Evolutionary conservation across 2,797 vertebrate genomes (phyloP).

Genomic region (Bradypodion pumilum): DNA sequence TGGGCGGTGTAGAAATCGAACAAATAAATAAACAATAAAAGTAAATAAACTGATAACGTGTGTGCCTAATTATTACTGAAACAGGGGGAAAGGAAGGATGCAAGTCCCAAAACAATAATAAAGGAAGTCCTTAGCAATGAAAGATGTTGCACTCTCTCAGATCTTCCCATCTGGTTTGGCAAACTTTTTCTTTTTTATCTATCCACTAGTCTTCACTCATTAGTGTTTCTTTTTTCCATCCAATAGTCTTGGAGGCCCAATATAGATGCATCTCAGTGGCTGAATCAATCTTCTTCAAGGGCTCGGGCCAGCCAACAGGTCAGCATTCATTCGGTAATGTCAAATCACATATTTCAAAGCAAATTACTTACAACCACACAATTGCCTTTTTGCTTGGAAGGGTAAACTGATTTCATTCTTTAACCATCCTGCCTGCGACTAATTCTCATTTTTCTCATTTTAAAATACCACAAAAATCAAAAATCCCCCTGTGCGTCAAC

Average conservation of each 20-base stretch:
- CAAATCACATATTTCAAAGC: conserved; percentile 48
- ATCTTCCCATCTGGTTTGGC: background rate
- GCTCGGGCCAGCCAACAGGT: conserved; percentile 32
- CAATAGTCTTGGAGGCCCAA: conserved; percentile 64
- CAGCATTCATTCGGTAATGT: conserved; percentile 37
- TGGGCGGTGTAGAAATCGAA: too few species aligned
- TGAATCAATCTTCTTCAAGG: background rate
- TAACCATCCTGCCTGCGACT: background rate
- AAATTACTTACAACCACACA: conserved; percentile 40
- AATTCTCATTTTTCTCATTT: background rate
- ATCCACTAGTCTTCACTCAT: background rate
- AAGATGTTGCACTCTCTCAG: background rate
- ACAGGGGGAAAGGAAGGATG: background rate
- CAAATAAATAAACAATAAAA: too few species aligned
- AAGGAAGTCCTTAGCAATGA: background rate
- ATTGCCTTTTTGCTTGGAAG: conserved; percentile 7
- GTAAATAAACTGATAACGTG: too few species aligned
- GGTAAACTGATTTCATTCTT: conserved; percentile 11
- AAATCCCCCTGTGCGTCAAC: background rate
- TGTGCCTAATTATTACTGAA: background rate
- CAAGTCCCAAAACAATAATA: background rate
- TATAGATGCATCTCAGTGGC: conserved; percentile 53
- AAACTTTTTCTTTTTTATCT: background rate
- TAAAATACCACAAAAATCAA: too few species aligned
- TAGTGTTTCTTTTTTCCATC: background rate